Evolutionary conservation across 2,888 invertebrate species (phyloP).

Genomic region (Macrosiphum euphorbiae): DNA sequence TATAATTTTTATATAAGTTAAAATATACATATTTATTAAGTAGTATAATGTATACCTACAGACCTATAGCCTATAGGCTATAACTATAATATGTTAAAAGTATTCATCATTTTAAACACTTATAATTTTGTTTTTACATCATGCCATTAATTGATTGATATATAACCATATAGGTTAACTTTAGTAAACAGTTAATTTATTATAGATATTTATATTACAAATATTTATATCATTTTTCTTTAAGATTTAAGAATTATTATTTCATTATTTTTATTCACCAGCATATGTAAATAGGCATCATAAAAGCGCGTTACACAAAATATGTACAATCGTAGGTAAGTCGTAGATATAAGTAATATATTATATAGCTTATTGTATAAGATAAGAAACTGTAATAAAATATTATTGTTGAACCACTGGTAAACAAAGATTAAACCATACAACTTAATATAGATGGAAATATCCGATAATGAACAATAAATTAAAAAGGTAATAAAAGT

Average conservation of each 20-base stretch:
- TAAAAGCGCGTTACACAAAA: background rate
- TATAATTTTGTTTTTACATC: background rate
- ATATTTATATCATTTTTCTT: too few species aligned
- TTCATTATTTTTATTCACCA: background rate
- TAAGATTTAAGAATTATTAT: too few species aligned
- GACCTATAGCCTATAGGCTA: too few species aligned
- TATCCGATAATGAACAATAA: background rate
- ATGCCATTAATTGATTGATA: background rate
- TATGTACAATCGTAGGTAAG: too few species aligned
- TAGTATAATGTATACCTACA: too few species aligned
- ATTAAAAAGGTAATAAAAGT: background rate
- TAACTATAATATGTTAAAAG: background rate
- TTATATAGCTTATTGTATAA: background rate
- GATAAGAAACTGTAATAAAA: slow-evolving; percentile 3
- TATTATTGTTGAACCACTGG: background rate
- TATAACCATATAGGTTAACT: too few species aligned
- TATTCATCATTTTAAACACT: background rate
- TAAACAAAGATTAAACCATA: background rate
- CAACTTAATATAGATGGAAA: background rate
- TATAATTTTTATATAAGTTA: background rate
- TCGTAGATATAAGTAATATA: background rate
- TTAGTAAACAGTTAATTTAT: too few species aligned
- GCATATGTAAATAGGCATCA: background rate
- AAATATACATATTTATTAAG: background rate
- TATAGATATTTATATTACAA: too few species aligned